These are phyloP conservation scores for Phylloscopus whistleri DNA, from an alignment of 2,113 vertebrate species.

Conservation along the genomic window DNA sequence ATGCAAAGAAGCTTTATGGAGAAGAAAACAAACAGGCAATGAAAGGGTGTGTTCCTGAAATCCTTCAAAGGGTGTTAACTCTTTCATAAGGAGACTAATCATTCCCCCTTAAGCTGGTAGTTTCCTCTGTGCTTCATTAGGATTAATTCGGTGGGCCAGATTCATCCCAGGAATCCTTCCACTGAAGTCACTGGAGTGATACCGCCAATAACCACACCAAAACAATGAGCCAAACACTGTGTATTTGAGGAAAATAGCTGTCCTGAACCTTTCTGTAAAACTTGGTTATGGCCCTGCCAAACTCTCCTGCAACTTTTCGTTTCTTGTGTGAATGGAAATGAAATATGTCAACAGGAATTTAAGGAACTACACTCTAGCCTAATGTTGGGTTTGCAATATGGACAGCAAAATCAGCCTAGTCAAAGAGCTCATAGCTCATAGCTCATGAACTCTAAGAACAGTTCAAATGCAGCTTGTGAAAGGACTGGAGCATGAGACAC, in stretches of 20 bases:
- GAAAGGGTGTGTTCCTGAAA: slow-evolving; percentile 51
- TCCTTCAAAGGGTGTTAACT: slow-evolving; percentile 65
- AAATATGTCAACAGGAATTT: not conserved
- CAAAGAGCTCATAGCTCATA: not conserved
- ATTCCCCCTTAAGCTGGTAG: slow-evolving; percentile 20
- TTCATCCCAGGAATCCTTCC: not conserved
- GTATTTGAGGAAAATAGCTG: not conserved
- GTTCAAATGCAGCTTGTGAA: not conserved
- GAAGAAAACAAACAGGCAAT: slow-evolving; percentile 35
- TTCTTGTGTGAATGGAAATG: not conserved
- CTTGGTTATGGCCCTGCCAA: not conserved
- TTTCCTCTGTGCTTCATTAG: slow-evolving; percentile 8
- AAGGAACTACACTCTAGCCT: not conserved
- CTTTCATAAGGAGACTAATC: slow-evolving; percentile 32
- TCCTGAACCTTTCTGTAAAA: not conserved
- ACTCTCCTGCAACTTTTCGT: not conserved
- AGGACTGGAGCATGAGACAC: not conserved
- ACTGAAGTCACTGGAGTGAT: not conserved
- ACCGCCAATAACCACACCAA: not conserved
- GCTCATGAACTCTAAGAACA: not conserved
- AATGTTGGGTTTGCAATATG: not conserved
- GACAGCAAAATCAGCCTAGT: not conserved
- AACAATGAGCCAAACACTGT: not conserved
- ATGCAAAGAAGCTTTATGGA: slow-evolving; percentile 3
- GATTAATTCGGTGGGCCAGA: slow-evolving; percentile 4